Evolutionary conservation across 2,113 vertebrate species (phyloP).

Genomic region (Hyperoodon ampullatus): DNA sequence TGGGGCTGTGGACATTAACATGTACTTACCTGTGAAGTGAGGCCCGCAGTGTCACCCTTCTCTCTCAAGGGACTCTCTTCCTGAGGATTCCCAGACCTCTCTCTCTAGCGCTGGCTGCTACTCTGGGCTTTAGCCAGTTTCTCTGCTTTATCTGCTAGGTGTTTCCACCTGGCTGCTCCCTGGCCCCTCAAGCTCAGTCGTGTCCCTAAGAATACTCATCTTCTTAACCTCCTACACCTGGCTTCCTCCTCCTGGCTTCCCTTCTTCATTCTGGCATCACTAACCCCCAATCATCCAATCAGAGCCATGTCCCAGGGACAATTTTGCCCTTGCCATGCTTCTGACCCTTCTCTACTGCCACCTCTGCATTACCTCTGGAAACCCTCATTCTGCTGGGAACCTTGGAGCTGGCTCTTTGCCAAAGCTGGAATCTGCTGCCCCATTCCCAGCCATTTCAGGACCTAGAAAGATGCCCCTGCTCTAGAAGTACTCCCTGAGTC

Average conservation of each 20-base stretch:
- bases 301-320: neutral
- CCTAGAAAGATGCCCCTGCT: neutral
- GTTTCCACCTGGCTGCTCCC: neutral
- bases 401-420: neutral
- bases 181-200: neutral
- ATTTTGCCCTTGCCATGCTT: accelerated
- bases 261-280: neutral
- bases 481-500: neutral
- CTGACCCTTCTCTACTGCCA: neutral
- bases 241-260: neutral
- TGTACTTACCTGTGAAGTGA: neutral
- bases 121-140: neutral
- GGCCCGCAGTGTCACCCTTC: neutral
- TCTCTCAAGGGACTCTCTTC: neutral
- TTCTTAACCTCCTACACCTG: neutral
- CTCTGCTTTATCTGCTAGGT: neutral
- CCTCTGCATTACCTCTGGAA: neutral
- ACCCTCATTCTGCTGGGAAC: neutral
- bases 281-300: neutral
- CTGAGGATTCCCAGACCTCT: neutral
- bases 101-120: neutral
- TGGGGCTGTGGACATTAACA: neutral
- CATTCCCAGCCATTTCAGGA: neutral
- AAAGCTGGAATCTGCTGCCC: neutral
- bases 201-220: neutral